These are phyloP conservation scores for Hipparchia sbordonii DNA, from an alignment of 2,888 invertebrate species.

Conservation along the genomic window DNA sequence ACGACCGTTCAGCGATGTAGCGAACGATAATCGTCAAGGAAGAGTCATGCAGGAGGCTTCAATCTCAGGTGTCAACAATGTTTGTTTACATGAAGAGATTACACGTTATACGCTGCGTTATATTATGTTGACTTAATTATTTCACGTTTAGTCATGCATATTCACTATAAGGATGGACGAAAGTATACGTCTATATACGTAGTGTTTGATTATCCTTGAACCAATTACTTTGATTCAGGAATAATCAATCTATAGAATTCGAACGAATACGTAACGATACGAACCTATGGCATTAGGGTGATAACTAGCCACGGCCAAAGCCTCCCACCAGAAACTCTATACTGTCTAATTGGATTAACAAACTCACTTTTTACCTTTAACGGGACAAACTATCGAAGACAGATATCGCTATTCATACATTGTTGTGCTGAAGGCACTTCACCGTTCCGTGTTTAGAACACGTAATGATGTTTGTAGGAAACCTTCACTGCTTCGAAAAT, in stretches of 20 bases:
- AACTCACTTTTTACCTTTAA: not conserved
- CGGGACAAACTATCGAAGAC: not conserved
- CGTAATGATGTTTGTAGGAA: slow-evolving; percentile 64
- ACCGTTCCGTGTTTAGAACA: slow-evolving; percentile 58
- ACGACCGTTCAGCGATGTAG: slow-evolving; percentile 42
- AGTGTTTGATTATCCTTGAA: too few species aligned
- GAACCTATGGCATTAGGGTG: too few species aligned
- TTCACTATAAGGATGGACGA: too few species aligned
- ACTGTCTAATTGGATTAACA: not conserved
- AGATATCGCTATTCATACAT: not conserved
- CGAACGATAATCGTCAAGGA: slow-evolving; percentile 44
- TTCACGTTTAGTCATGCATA: slow-evolving; percentile 16
- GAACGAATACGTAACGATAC: too few species aligned
- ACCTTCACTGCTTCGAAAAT: slow-evolving; percentile 58
- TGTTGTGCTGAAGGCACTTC: slow-evolving; percentile 11
- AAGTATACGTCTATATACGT: too few species aligned
- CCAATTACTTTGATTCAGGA: too few species aligned
- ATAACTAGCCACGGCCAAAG: too few species aligned
- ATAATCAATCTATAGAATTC: too few species aligned
- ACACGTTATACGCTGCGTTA: slow-evolving; percentile 29
- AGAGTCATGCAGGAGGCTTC: not conserved
- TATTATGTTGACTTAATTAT: slow-evolving; percentile 23
- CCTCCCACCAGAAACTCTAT: not conserved
- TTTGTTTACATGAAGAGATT: slow-evolving; percentile 31
- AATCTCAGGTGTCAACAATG: slow-evolving; percentile 20